These are phyloP conservation scores for Rattus rattus DNA, from an alignment of 2,113 vertebrate species.

Conservation along the genomic window DNA sequence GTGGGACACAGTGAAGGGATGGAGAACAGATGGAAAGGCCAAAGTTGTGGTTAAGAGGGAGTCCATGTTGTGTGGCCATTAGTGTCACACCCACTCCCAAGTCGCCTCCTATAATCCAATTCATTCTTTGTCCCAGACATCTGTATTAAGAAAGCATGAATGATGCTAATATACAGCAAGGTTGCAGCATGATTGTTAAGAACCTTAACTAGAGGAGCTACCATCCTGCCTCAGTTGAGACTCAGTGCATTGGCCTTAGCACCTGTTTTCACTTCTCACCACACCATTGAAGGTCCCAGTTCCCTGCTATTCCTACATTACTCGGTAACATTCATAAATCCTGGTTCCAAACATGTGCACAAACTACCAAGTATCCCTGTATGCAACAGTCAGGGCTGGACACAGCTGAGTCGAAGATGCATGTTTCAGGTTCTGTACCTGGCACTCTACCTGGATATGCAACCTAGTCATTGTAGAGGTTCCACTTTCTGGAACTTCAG, in stretches of 20 bases:
- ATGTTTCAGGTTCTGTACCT: background rate
- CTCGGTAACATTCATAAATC: background rate
- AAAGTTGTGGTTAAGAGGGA: background rate
- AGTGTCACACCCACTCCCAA: background rate
- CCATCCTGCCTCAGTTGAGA: too few species aligned
- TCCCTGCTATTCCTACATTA: background rate
- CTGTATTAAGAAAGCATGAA: background rate
- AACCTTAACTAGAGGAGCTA: background rate
- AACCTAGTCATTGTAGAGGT: background rate
- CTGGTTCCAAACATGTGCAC: background rate
- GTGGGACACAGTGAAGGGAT: background rate
- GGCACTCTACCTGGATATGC: background rate
- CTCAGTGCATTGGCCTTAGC: background rate
- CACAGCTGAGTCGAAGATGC: background rate
- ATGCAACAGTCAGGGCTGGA: background rate
- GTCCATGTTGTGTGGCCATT: background rate
- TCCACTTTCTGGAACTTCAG: background rate
- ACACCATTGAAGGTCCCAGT: too few species aligned
- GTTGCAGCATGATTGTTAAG: background rate
- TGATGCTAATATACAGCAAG: background rate
- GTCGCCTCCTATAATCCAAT: background rate
- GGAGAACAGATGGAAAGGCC: accelerated
- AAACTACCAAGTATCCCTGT: background rate
- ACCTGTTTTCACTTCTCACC: background rate
- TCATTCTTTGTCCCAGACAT: background rate